Evolutionary conservation across 2,797 vertebrate species (phyloP).

Genomic region (Tokudaia muenninki): DNA sequence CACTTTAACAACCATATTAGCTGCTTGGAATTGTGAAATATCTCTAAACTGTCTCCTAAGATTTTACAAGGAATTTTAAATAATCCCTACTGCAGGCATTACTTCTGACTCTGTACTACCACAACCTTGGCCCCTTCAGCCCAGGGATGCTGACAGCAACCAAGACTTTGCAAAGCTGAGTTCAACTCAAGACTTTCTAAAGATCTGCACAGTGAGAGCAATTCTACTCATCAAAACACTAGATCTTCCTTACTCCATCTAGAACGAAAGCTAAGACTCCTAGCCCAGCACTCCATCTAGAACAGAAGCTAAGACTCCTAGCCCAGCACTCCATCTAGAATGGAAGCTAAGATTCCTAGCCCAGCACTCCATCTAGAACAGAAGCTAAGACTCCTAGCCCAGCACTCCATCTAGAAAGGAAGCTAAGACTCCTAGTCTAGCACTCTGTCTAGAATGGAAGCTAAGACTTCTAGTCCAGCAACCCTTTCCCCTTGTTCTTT

Average conservation of each 20-base stretch:
- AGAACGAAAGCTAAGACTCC: not conserved
- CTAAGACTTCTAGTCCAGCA: not conserved
- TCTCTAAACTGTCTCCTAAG: not conserved
- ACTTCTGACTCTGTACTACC: not conserved
- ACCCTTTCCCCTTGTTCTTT: not conserved
- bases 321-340: not conserved
- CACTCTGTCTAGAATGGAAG: not conserved
- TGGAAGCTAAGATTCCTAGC: not conserved
- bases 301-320: not conserved
- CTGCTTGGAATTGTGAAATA: not conserved
- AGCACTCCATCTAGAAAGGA: not conserved
- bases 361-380: not conserved
- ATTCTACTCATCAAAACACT: not conserved
- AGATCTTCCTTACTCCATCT: not conserved
- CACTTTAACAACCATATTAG: not conserved
- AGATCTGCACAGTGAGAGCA: not conserved
- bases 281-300: not conserved
- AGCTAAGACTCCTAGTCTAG: not conserved
- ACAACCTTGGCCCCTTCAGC: not conserved
- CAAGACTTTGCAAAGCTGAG: not conserved
- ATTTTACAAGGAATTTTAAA: not conserved
- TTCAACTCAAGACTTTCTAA: not conserved
- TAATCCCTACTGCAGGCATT: not conserved
- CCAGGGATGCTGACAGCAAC: not conserved
- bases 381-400: not conserved